Evolutionary conservation across 92 coral and sea anemone species (phyloP).

Genomic region (Umimayanthus kanabou): DNA sequence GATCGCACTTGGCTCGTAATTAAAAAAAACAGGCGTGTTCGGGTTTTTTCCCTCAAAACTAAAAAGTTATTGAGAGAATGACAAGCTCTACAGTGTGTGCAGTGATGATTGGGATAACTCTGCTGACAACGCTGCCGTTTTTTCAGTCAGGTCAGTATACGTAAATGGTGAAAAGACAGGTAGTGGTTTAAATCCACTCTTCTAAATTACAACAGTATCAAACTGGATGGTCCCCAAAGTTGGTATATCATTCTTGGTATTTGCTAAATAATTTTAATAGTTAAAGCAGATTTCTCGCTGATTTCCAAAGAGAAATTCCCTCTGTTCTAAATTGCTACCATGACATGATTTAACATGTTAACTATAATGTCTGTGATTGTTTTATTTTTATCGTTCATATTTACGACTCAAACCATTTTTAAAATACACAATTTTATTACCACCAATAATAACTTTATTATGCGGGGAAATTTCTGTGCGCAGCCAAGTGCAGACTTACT

Average conservation of each 20-base stretch:
- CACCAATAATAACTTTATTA: too few relatives aligned
- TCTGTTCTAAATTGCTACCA: too few relatives aligned
- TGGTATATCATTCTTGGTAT: neutral
- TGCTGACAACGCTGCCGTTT: neutral
- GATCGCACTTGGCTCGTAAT: neutral
- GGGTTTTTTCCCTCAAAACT: neutral
- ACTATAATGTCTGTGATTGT: neutral
- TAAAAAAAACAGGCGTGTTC: neutral
- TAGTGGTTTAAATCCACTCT: neutral
- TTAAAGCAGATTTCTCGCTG: neutral
- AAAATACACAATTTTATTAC: neutral
- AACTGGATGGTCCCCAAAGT: neutral
- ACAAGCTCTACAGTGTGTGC: neutral
- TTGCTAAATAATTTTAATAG: too few relatives aligned
- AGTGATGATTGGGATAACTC: neutral
- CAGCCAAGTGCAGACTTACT: neutral
- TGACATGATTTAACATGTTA: neutral
- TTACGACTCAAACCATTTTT: neutral
- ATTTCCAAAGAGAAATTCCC: too few relatives aligned
- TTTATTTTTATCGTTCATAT: too few relatives aligned
- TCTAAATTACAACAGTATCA: neutral
- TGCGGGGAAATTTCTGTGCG: too few relatives aligned
- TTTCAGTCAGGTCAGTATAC: neutral
- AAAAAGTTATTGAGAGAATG: neutral
- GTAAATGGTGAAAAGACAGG: neutral